Base-by-base conservation (phyloP, 2,888 invertebrate species). In the Tipula unca region DNA sequence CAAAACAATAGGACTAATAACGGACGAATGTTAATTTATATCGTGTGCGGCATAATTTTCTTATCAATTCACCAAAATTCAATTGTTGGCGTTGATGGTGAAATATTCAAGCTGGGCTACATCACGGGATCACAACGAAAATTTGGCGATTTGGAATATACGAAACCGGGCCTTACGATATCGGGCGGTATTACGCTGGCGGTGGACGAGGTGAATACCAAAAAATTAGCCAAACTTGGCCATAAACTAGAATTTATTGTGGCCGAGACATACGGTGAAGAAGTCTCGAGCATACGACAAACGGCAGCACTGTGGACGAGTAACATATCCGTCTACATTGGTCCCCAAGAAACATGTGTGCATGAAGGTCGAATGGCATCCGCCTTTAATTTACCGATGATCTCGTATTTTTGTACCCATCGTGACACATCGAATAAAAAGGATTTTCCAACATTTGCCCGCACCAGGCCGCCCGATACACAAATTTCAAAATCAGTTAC, bases 331-430 rank as follows among this genome's bases (percentile, higher is more conserved):
- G 98, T 94, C 42, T 97, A 96, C 90, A 96, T 98, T 88, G 98
- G 98, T 0, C 96, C 96, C 0, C 96, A 96, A 89, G 91, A 91
- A 87, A 91, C 97, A 0, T 97, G 98, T 90, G 94, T 96, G 25
- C 97, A 98, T 90, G 98, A 98, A 91, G 98, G 96, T 0, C 94
- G 96, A 87, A 96, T 98, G 94, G 98, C 98, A 0, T 96, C 97
- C 0, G 96, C 97, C 82, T 97, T 98, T 91, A 97, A 98, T 90
- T 92, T 98, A 85, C 97, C 98, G 4, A 98, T 98, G 98, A 96
- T 98, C 89, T 98, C 98, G 87, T 98, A 98, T 90, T 98, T 95
- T 90, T 98, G 98, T 91, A 95, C 97, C 1, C 95, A 97, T 90
- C 95, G 95, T 86, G 96, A 96, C 88, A 96, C 96, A 86, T 97